phyloP scores from a whole-genome alignment of 2,888 invertebrate species.

The Penaeus monodon region DNA sequence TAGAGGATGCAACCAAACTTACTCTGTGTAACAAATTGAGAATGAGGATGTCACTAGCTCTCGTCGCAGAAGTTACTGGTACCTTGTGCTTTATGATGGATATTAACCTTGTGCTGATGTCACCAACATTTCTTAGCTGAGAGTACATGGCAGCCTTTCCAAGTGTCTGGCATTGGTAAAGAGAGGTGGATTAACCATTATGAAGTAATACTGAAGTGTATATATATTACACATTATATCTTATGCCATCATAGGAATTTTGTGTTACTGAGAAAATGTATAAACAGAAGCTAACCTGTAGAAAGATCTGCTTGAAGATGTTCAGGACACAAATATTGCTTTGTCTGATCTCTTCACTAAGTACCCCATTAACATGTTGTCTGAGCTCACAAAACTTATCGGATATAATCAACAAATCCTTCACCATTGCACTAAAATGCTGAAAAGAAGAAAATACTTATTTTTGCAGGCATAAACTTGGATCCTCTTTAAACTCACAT shows the following conservation, averaged over 20 bases:
- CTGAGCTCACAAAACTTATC: conserved; percentile 44
- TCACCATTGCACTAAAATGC: conserved; percentile 46
- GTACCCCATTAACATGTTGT: conserved; percentile 13
- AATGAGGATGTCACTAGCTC: conserved; percentile 32
- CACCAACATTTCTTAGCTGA: conserved; percentile 12
- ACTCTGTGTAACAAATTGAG: conserved; percentile 45
- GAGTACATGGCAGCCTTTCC: conserved; percentile 32
- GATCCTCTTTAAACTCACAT: neutral
- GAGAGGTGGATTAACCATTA: neutral
- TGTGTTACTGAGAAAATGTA: no score
- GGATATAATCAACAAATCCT: conserved; percentile 36
- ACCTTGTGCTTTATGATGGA: conserved; percentile 26
- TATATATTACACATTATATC: neutral
- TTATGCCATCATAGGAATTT: neutral
- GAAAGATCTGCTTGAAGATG: conserved; percentile 33
- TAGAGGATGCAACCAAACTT: neutral
- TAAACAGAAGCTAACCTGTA: conserved; percentile 14
- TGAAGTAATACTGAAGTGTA: no score
- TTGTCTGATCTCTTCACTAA: conserved; percentile 41
- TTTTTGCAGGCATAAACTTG: neutral
- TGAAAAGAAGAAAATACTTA: neutral
- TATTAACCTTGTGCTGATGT: conserved; percentile 9
- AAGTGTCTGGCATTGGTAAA: conserved; percentile 30
- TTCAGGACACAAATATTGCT: conserved; percentile 34
- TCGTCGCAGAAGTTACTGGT: conserved; percentile 12